A percentile compares a stretch with the other conserved stretches of the same genome.
Evolutionary conservation across 1,140 invertebrate species (phyloP).

Genomic region (Drosophila orosa): DNA sequence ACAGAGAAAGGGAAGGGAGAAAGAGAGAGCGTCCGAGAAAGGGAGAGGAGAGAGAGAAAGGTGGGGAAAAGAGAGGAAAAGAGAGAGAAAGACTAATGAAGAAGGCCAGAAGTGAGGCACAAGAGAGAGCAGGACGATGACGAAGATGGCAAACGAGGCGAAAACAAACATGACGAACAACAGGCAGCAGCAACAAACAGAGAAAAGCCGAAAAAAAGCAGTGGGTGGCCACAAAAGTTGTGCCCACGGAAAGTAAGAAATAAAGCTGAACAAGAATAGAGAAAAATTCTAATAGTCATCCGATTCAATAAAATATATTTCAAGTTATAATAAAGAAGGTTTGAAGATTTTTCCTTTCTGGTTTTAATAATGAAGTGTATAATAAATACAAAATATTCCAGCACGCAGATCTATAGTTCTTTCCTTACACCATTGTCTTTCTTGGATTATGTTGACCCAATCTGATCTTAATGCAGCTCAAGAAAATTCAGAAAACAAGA

Average conservation of each 20-base stretch:
- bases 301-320: neutral
- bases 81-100: neutral
- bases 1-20: neutral
- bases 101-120: neutral
- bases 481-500: neutral
- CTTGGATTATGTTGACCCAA: too few relatives aligned
- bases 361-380: too few relatives aligned
- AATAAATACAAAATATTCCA: too few relatives aligned
- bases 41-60: neutral
- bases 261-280: neutral
- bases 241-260: neutral
- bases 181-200: slow-evolving; percentile 30
- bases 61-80: neutral
- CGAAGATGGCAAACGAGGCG: slow-evolving; percentile 24
- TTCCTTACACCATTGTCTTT: too few relatives aligned
- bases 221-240: slow-evolving; percentile 19
- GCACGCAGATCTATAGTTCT: too few relatives aligned
- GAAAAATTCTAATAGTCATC: neutral
- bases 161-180: slow-evolving; percentile 35
- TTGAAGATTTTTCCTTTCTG: neutral
- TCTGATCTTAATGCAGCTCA: neutral
- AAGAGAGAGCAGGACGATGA: neutral
- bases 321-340: neutral
- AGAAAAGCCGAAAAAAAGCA: slow-evolving; percentile 1
- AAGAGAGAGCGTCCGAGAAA: neutral